Conservation (phyloP, 2,888 invertebrate genomes). For the Microctonus aethiopoides region DNA sequence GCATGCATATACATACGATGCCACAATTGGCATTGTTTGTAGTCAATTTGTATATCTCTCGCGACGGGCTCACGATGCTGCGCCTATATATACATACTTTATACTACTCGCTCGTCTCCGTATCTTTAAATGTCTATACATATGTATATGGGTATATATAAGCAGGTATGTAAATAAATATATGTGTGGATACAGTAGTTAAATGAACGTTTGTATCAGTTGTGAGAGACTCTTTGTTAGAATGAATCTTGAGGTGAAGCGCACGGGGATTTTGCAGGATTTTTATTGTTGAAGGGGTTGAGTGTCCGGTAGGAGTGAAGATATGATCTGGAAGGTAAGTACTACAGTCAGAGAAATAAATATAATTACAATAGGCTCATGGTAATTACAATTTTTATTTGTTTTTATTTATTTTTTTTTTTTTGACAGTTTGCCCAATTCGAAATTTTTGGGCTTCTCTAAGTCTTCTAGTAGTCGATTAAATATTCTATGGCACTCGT, state of each 20-base stretch:
- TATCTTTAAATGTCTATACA: constrained; percentile 30
- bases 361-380: no score
- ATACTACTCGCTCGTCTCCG: constrained; percentile 24
- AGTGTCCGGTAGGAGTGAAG: constrained; percentile 34
- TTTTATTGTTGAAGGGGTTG: constrained; percentile 15
- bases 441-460: no score
- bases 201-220: background rate
- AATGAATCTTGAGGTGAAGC: background rate
- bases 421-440: no score
- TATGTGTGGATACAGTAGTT: constrained; percentile 25
- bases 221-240: background rate
- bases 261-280: no score
- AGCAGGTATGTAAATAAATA: no score
- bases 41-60: constrained; percentile 48
- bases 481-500: no score
- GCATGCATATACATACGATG: constrained; percentile 22
- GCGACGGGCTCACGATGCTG: constrained; percentile 41
- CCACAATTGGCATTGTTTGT: constrained; percentile 50
- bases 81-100: background rate
- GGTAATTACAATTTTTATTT: no score
- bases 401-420: no score
- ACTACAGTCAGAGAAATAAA: no score
- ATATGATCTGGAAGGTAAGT: no score
- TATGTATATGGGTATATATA: no score
- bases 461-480: no score